Percentiles rank a stretch among this genome's conserved stretches.
These are phyloP conservation scores for Spinibarbus caldwelli DNA, from an alignment of 2,797 vertebrate genomes.

Conservation along the genomic window DNA sequence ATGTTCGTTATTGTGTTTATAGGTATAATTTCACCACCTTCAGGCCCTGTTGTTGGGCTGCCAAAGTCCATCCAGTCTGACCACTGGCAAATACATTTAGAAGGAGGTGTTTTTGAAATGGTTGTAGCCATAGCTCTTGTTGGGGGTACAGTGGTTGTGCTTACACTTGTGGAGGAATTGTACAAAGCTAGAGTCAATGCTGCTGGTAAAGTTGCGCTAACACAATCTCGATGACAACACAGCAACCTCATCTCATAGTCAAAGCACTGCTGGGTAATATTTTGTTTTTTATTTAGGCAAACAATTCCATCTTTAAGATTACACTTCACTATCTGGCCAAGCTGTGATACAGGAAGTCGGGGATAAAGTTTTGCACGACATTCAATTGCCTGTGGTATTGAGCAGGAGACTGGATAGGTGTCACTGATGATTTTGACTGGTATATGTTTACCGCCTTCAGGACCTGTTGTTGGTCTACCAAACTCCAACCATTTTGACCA, in stretches of 20 bases:
- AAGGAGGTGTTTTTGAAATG: background rate
- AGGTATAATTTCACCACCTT: slow-evolving; percentile 50
- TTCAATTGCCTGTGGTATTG: slow-evolving; percentile 33
- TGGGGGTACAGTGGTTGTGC: background rate
- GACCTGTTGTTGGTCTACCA: slow-evolving; percentile 20
- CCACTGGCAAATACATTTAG: slow-evolving; percentile 45
- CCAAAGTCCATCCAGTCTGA: slow-evolving; percentile 50
- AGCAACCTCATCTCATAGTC: slow-evolving; percentile 63
- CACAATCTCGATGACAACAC: slow-evolving; percentile 40
- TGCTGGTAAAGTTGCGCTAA: background rate
- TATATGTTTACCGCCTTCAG: slow-evolving; percentile 9
- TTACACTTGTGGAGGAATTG: slow-evolving; percentile 1
- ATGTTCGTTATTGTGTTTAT: slow-evolving; percentile 2
- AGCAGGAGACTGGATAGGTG: background rate
- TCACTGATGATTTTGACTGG: slow-evolving; percentile 3
- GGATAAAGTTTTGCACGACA: slow-evolving; percentile 54
- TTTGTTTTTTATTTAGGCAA: slow-evolving; percentile 63
- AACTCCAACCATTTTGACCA: slow-evolving; percentile 40
- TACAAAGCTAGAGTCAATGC: background rate
- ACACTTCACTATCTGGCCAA: slow-evolving; percentile 51
- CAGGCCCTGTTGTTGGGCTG: slow-evolving; percentile 27
- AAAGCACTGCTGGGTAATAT: slow-evolving; percentile 52
- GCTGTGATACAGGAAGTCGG: slow-evolving; percentile 9
- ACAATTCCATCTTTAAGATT: slow-evolving; percentile 48
- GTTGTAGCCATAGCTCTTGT: background rate